A percentile compares a stretch with the other conserved stretches of the same genome.
These are phyloP conservation scores for Heteropelma amictum DNA, from an alignment of 2,888 invertebrate genomes.

Conservation along the genomic window DNA sequence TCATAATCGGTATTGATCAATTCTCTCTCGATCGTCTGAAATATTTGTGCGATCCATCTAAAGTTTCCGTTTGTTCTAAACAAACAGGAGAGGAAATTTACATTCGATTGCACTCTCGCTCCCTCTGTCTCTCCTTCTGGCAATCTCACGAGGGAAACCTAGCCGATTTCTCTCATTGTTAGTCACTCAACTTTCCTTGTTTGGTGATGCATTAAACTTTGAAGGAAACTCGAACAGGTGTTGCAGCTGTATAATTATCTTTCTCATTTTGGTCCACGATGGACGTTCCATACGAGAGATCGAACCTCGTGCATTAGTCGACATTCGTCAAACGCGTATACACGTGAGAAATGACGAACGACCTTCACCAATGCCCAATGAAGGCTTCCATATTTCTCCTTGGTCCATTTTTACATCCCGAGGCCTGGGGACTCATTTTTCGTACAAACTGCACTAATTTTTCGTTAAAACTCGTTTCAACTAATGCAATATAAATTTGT, in stretches of 20 bases:
- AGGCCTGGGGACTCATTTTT: too few relatives aligned
- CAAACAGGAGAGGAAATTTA: background rate
- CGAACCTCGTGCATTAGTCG: background rate
- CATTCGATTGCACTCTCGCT: background rate
- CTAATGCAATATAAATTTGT: too few relatives aligned
- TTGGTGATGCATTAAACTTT: constrained; percentile 18
- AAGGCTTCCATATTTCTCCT: background rate
- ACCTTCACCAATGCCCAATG: constrained; percentile 4
- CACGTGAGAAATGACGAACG: background rate
- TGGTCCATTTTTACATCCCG: background rate
- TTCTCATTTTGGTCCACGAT: constrained; percentile 9
- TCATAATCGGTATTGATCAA: too few relatives aligned
- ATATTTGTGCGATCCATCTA: background rate
- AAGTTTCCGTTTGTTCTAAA: background rate
- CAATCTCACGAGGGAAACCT: background rate
- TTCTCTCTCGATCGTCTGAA: background rate
- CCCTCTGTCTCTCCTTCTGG: background rate
- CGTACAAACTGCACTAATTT: too few relatives aligned
- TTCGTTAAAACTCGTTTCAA: too few relatives aligned
- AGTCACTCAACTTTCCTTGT: constrained; percentile 42
- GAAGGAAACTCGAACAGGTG: constrained; percentile 31
- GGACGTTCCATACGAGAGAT: background rate
- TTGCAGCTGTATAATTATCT: background rate
- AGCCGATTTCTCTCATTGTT: constrained; percentile 17
- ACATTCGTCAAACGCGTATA: constrained; percentile 22